Evolutionary conservation across 2,797 vertebrate genomes (phyloP), one percentile per base, ranked within the genome.

Genomic region (Pseudocheirus occidentalis): DNA sequence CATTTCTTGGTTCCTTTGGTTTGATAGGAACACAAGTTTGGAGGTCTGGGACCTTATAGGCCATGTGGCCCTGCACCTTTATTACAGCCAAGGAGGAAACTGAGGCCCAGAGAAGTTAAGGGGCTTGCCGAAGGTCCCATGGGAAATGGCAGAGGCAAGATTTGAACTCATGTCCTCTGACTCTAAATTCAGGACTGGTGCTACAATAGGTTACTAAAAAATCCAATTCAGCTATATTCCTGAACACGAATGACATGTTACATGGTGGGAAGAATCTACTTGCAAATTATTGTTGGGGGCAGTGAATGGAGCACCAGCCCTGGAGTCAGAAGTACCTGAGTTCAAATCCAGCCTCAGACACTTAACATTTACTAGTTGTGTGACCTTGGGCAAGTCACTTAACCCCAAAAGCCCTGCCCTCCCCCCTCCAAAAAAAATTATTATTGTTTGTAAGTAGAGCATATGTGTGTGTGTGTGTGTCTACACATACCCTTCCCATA

Each of bases 1-100:
- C 87, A 54, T 96, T 97, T 96, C 96, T 96, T 97, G 91, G 97
- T 96, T 96, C 97, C 94, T 92, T 56, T 93, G 91, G 93, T 95
- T 89, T 52, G 40, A 89, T 52, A 52, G 87, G 40, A 50, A 28
- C 24, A 10, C 29, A 28, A 50, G 12, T 53, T 90, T 52, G 52
- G 46, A 11, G 27, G 24, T 46, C 52, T 16, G 5, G 31, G 34
- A 29, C 28, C 10, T 66, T n/a, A n/a, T 14, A 66, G 14, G 62
- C 4, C 34, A 66, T n/a, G 34, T 66, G 12, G 34, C 29, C 34
- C 62, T 66, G n/a, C n/a, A 40, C 57, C 57, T 73, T n/a, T 14
- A 40, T n/a, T 73, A 40, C n/a, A 73, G 16, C 40, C 4, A n/a
- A 73, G 66, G 66, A 73, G 21, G 66, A 73, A 73, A 7, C n/a